phyloP scores from a whole-genome alignment of 2,888 invertebrate species.

The Drosophila melanosoma region DNA sequence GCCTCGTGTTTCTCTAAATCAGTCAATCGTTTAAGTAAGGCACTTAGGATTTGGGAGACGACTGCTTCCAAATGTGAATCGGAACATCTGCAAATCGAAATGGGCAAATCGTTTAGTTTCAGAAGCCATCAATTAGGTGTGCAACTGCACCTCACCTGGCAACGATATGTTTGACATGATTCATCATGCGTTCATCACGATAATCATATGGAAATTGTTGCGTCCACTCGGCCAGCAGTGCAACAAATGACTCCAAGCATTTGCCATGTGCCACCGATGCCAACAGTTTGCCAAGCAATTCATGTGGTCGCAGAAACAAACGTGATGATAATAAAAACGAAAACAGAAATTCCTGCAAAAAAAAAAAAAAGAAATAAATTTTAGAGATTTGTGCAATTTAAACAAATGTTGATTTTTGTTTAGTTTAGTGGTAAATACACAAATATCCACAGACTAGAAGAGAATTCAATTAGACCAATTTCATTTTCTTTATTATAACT shows the following conservation, averaged over 20 bases:
- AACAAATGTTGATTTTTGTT: not conserved
- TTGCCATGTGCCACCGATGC: slow-evolving; percentile 84
- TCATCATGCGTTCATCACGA: slow-evolving; percentile 85
- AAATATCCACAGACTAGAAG: not conserved
- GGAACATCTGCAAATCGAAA: slow-evolving; percentile 81
- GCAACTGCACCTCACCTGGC: slow-evolving; percentile 75
- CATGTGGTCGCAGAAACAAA: slow-evolving; percentile 85
- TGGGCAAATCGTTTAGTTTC: not conserved
- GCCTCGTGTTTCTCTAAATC: slow-evolving; percentile 85
- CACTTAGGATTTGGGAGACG: slow-evolving; percentile 85
- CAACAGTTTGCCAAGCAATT: slow-evolving; percentile 84
- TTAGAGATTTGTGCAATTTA: slow-evolving; percentile 11
- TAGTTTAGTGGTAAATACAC: not conserved
- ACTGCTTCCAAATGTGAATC: slow-evolving; percentile 84
- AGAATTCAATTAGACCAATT: slow-evolving; percentile 25
- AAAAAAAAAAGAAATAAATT: slow-evolving; percentile 43
- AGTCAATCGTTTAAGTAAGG: slow-evolving; percentile 85
- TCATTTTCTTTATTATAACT: not conserved
- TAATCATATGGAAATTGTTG: slow-evolving; percentile 85
- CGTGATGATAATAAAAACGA: slow-evolving; percentile 85
- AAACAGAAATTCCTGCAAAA: slow-evolving; percentile 84
- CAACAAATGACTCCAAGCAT: slow-evolving; percentile 84
- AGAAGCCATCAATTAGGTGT: not conserved
- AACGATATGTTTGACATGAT: slow-evolving; percentile 85
- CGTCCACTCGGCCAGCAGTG: slow-evolving; percentile 84